Percentiles rank a stretch among this genome's conserved stretches.
Evolutionary conservation across 2,113 vertebrate species (phyloP).

Genomic region (Hyla sarda): DNA sequence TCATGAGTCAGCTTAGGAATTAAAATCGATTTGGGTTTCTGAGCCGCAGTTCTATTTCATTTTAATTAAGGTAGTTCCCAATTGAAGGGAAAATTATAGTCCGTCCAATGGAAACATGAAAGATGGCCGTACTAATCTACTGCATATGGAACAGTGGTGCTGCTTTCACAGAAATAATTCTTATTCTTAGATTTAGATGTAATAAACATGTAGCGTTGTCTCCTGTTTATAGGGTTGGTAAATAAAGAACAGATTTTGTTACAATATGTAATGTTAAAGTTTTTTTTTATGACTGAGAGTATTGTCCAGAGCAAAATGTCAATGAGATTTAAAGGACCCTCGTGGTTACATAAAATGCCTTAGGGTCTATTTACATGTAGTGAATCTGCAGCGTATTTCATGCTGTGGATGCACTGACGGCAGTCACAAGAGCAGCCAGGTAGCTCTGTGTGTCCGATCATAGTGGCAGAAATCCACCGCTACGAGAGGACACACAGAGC

Average conservation of each 20-base stretch:
- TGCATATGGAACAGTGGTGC: background rate
- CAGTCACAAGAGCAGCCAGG: too few species aligned
- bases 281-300: too few species aligned
- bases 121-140: background rate
- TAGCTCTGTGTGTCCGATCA: too few species aligned
- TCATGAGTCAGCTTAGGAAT: slow-evolving; percentile 42
- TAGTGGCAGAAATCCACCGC: too few species aligned
- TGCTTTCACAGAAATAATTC: background rate
- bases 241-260: background rate
- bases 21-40: slow-evolving; percentile 44
- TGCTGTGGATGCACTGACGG: too few species aligned
- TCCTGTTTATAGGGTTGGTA: background rate
- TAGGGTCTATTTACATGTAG: too few species aligned
- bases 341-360: too few species aligned
- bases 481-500: too few species aligned
- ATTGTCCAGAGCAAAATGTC: too few species aligned
- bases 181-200: background rate
- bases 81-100: slow-evolving; percentile 17
- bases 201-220: background rate
- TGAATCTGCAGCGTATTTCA: too few species aligned
- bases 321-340: background rate
- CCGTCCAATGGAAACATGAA: slow-evolving; percentile 21
- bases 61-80: slow-evolving; percentile 29
- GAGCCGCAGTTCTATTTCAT: slow-evolving; percentile 6
- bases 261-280: too few species aligned